Conservation (phyloP, 1,140 invertebrate species). For the Pogonognathellus flavescens region DNA sequence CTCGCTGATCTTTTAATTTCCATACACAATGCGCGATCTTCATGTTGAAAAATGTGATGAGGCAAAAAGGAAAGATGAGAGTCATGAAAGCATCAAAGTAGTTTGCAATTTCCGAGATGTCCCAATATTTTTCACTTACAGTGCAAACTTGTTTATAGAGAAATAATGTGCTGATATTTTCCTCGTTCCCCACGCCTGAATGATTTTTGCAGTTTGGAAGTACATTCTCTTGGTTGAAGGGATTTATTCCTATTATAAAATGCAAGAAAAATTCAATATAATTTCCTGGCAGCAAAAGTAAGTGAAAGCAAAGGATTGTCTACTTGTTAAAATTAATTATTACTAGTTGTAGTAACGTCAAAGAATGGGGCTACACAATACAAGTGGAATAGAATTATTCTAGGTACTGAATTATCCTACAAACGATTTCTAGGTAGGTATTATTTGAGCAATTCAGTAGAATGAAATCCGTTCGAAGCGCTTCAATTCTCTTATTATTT, state of each 20-base stretch:
- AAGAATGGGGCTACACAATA: too few species aligned
- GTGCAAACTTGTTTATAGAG: conserved; percentile 28
- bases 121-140: conserved; percentile 69
- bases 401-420: too few species aligned
- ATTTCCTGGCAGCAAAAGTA: too few species aligned
- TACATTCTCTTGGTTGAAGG: neutral
- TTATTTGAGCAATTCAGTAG: too few species aligned
- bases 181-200: neutral
- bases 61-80: conserved; percentile 78
- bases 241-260: neutral
- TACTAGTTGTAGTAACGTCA: too few species aligned
- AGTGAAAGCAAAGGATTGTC: too few species aligned
- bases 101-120: conserved; percentile 76
- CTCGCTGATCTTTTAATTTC: conserved; percentile 70
- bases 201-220: neutral
- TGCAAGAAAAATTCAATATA: neutral
- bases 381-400: too few species aligned
- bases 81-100: conserved; percentile 80
- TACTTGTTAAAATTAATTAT: too few species aligned
- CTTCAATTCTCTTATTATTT: too few species aligned
- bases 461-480: too few species aligned
- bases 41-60: conserved; percentile 80
- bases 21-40: conserved; percentile 79
- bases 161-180: neutral
- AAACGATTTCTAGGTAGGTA: too few species aligned